A percentile compares a stretch with the other conserved stretches of the same genome.
These are phyloP conservation scores for Apis cerana DNA, from an alignment of 1,140 invertebrate species.

Conservation along the genomic window DNA sequence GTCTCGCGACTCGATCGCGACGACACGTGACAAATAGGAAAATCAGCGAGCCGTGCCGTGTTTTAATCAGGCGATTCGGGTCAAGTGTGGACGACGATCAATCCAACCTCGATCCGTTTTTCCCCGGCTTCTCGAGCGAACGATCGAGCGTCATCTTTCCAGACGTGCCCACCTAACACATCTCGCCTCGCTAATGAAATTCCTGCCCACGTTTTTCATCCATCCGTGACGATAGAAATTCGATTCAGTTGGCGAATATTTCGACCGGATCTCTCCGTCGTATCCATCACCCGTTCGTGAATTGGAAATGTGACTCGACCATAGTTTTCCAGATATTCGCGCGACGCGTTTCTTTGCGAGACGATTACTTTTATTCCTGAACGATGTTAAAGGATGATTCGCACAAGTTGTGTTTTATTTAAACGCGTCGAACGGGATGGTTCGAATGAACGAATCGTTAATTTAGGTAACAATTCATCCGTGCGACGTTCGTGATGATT, in stretches of 20 bases:
- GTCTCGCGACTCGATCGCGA: slow-evolving; percentile 14
- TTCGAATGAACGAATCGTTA: not conserved
- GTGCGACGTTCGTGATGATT: slow-evolving; percentile 12
- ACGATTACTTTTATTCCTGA: too few relatives aligned
- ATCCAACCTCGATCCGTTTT: slow-evolving; percentile 57
- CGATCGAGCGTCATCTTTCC: slow-evolving; percentile 6
- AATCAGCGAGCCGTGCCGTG: slow-evolving; percentile 43
- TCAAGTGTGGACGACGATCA: slow-evolving; percentile 55
- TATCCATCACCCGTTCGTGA: too few relatives aligned
- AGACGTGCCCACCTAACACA: not conserved
- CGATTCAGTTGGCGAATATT: not conserved
- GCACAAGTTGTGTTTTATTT: too few relatives aligned
- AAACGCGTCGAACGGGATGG: too few relatives aligned
- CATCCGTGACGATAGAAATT: not conserved
- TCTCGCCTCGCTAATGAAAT: slow-evolving; percentile 29
- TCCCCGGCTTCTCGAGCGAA: slow-evolving; percentile 1
- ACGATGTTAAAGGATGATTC: too few relatives aligned
- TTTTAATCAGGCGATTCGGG: slow-evolving; percentile 57
- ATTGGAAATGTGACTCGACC: too few relatives aligned
- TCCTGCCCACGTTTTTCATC: slow-evolving; percentile 10
- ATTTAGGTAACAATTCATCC: slow-evolving; percentile 36
- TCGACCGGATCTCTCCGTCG: slow-evolving; percentile 1
- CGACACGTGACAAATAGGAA: slow-evolving; percentile 64
- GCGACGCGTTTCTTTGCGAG: too few relatives aligned
- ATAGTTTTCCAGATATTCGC: too few relatives aligned